Evolutionary conservation across 2,888 invertebrate species (phyloP).

Genomic region (Therioaphis trifolii): DNA sequence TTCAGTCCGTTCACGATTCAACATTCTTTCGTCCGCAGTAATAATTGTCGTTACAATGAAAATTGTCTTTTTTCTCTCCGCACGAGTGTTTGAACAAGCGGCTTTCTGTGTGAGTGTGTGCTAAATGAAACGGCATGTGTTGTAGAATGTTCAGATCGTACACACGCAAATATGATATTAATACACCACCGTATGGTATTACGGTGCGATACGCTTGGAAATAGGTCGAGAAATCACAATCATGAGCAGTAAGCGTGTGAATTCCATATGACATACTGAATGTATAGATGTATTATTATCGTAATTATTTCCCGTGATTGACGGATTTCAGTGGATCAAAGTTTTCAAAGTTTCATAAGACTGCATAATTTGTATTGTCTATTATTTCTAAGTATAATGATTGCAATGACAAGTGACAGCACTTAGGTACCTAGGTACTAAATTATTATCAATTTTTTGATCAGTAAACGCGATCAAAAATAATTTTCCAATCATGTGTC

Average conservation of each 20-base stretch:
- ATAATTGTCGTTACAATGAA: not conserved
- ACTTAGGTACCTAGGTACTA: no score
- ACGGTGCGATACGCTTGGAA: not conserved
- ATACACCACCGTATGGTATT: not conserved
- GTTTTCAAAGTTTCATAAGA: not conserved
- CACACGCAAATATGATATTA: not conserved
- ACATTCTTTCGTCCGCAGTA: not conserved
- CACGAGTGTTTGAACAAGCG: conserved; percentile 17
- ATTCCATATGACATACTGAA: not conserved
- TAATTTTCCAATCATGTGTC: no score
- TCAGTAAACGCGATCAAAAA: no score
- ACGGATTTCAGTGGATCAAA: not conserved
- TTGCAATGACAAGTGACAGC: no score
- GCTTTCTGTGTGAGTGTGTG: not conserved
- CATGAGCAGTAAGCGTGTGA: not conserved
- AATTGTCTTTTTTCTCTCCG: not conserved
- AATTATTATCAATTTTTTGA: no score
- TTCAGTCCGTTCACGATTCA: conserved; percentile 11
- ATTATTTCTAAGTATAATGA: no score
- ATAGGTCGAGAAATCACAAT: conserved; percentile 24
- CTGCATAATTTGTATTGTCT: no score
- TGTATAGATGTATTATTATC: not conserved
- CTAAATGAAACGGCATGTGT: conserved; percentile 1
- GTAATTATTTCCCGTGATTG: not conserved
- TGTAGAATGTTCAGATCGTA: conserved; percentile 2